A percentile compares a stretch with the other conserved stretches of the same genome.
phyloP scores from a whole-genome alignment of 2,888 invertebrate genomes.

The Lathronympha strigana region DNA sequence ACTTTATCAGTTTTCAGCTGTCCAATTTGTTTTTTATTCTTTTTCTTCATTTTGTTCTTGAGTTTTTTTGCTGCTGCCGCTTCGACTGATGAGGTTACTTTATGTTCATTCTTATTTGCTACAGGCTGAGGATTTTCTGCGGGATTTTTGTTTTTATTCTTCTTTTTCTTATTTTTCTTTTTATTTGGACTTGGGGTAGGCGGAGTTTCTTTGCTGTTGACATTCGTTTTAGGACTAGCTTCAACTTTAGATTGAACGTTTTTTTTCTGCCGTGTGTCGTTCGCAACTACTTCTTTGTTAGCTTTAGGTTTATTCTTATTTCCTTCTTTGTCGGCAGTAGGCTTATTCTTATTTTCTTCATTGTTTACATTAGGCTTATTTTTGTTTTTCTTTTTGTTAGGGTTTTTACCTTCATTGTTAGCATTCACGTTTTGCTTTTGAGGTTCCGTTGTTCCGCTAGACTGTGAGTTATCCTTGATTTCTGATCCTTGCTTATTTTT shows the following conservation, averaged over 20 bases:
- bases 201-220: slow-evolving; percentile 6
- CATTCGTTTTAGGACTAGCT: slow-evolving; percentile 19
- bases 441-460: slow-evolving; percentile 39
- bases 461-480: slow-evolving; percentile 19
- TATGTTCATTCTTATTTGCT: slow-evolving; percentile 44
- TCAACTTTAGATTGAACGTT: slow-evolving; percentile 14
- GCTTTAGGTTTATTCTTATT: slow-evolving; percentile 29
- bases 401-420: slow-evolving; percentile 20
- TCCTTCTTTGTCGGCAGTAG: too few relatives aligned
- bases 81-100: slow-evolving; percentile 61
- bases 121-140: slow-evolving; percentile 22
- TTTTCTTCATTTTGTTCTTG: slow-evolving; percentile 67
- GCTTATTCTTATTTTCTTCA: too few relatives aligned
- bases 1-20: slow-evolving; percentile 58
- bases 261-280: slow-evolving; percentile 20
- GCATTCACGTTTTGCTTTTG: slow-evolving; percentile 34
- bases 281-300: slow-evolving; percentile 18
- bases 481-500: slow-evolving; percentile 37
- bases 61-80: slow-evolving; percentile 64
- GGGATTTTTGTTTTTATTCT: slow-evolving; percentile 47
- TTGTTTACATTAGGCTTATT: background rate
- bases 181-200: slow-evolving; percentile 49
- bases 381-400: slow-evolving; percentile 29
- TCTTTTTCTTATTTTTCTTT: slow-evolving; percentile 56
- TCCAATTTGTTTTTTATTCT: slow-evolving; percentile 68